These are phyloP conservation scores for Glossophaga mutica DNA, from an alignment of 2,797 vertebrate species.

Conservation along the genomic window DNA sequence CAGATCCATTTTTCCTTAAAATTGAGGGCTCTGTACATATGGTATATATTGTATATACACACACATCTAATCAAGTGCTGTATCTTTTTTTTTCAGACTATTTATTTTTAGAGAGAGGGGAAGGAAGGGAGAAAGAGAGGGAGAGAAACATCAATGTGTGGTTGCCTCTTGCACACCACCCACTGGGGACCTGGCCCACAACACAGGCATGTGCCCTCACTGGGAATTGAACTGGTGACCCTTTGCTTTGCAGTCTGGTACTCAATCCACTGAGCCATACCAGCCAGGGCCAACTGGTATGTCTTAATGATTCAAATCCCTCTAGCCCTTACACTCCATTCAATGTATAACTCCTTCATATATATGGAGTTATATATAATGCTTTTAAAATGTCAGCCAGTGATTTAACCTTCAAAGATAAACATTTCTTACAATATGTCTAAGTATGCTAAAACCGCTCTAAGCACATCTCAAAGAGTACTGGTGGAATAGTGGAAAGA, in stretches of 20 bases:
- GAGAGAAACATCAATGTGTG: no score
- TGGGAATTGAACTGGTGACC: no score
- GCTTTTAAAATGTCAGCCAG: not conserved
- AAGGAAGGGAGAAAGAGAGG: no score
- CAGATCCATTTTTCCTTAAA: conserved; percentile 8
- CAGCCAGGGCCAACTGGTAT: not conserved
- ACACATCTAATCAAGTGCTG: no score
- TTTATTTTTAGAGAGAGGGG: no score
- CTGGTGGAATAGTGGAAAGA: not conserved
- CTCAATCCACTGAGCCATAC: no score
- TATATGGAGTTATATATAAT: not conserved
- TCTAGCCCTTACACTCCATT: not conserved
- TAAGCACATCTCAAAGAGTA: not conserved
- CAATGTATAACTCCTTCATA: not conserved
- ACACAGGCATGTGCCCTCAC: no score
- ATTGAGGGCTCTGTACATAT: not conserved
- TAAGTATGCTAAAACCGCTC: not conserved
- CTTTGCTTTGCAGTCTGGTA: no score
- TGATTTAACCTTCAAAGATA: not conserved
- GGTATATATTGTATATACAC: no score
- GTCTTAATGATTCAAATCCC: not conserved
- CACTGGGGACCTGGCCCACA: no score
- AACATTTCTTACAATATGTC: not conserved
- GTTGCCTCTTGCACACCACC: no score
- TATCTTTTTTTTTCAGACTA: no score